A percentile compares a stretch with the other conserved stretches of the same genome.
Evolutionary conservation across 2,113 vertebrate genomes (phyloP).

Genomic region (Scopus umbretta): DNA sequence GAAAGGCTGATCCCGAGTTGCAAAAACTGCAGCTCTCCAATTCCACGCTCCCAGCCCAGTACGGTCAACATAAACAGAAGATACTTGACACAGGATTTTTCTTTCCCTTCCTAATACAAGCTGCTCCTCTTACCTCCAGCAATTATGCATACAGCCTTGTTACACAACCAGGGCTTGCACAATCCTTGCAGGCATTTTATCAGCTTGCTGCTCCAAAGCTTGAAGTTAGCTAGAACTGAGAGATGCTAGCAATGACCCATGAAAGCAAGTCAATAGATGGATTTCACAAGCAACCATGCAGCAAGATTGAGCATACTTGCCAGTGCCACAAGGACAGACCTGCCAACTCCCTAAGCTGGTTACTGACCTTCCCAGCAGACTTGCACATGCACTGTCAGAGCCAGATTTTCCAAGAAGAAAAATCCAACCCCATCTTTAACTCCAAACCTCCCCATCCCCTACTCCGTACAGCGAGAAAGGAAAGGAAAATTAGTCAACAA

Average conservation of each 20-base stretch:
- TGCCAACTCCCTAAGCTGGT: not conserved
- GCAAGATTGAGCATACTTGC: not conserved
- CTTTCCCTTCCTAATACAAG: not conserved
- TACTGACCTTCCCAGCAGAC: not conserved
- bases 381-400: not conserved
- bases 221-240: not conserved
- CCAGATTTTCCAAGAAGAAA: not conserved
- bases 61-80: not conserved
- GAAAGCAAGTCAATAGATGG: not conserved
- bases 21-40: not conserved
- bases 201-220: not conserved
- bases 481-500: not conserved
- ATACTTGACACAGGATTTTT: not conserved
- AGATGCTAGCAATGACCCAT: not conserved
- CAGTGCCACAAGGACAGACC: not conserved
- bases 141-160: not conserved
- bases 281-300: not conserved
- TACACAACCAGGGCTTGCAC: conserved; percentile 44
- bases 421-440: not conserved
- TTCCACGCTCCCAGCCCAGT: not conserved
- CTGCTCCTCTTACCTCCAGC: not conserved
- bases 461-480: not conserved
- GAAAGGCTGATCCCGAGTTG: not conserved
- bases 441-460: not conserved
- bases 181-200: not conserved